Base-by-base conservation (phyloP, 2,113 vertebrate species). In the Sylvia atricapilla region DNA sequence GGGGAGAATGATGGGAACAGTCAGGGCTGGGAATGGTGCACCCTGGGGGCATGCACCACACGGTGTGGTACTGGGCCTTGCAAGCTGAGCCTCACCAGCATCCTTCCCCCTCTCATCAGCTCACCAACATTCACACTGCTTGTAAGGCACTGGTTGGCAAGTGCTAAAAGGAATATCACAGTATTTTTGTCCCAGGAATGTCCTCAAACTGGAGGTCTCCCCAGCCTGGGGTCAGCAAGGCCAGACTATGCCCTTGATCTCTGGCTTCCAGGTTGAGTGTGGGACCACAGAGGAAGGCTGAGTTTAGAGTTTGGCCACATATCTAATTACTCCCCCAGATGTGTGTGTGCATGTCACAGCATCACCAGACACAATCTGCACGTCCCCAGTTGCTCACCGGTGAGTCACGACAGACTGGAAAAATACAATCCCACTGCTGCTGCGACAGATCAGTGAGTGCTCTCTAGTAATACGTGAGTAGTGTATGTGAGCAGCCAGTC, bases 391-490 rank as follows among this genome's bases (percentile, higher is more conserved):
- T 86, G 87, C 82, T 97, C 95, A 95, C 59, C 56, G 56, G 60
- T 97, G 96, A 97, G 84, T 97, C 96, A 97, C 18, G 5, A 74
- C 50, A 86, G 76, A 90, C 76, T 82, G 93, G 92, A 86, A 97
- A 94, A 90, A 79, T 24, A 87, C 83, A 72, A 12, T 33, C 44
- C 52, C 37, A 27, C 59, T 74, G 72, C 66, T 84, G 62, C 64
- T 76, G 64, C 3, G 56, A 66, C 43, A 68, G 78, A 68, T 24
- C 76, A 33, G 37, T 68, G 60, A 90, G 33, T 75, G 43, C 66
- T 97, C 30, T 89, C 76, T 89, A 92, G 69, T 79, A 90, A 77
- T 41, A 20, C 9, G 20, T 90, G 83, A 96, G 70, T 43, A 84
- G 83, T 2, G 4, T n/a, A 22, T 7, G 5, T 79, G 73, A 93